phyloP scores from a whole-genome alignment of 64 coral and sea anemone species.

The Hydrozoanthus tunicans region DNA sequence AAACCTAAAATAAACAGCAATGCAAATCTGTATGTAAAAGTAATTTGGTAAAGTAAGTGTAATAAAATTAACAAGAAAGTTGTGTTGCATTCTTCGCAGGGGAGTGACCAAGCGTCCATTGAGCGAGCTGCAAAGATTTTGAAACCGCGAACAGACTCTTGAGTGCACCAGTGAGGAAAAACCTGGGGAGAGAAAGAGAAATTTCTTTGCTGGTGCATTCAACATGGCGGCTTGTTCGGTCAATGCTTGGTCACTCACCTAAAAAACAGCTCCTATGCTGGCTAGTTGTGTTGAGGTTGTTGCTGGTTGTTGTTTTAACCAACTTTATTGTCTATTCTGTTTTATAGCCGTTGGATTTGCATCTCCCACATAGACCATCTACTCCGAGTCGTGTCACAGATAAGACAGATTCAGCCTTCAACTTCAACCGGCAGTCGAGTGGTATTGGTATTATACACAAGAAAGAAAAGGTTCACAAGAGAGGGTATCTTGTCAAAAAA shows the following conservation, averaged over 20 bases:
- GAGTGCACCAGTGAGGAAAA: no score
- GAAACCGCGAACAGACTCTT: no score
- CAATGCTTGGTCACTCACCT: no score
- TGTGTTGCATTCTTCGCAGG: not conserved
- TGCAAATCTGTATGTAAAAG: not conserved
- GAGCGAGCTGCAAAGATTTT: no score
- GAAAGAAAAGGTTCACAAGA: slow-evolving; percentile 83
- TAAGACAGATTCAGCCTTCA: slow-evolving; percentile 61
- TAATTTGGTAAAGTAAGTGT: not conserved
- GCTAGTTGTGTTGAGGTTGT: not conserved
- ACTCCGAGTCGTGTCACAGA: slow-evolving; percentile 68
- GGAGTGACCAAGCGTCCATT: no score
- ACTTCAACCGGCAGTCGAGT: slow-evolving; percentile 42
- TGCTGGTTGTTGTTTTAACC: not conserved
- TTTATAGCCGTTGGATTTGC: slow-evolving; percentile 68
- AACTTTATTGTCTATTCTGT: not conserved
- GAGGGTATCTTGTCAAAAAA: slow-evolving; percentile 92
- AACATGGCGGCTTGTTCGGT: no score
- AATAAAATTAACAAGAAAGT: not conserved
- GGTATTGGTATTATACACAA: slow-evolving; percentile 70
- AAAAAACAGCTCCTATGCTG: no score
- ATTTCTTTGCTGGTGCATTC: no score
- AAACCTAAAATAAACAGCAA: not conserved
- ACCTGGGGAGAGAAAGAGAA: no score
- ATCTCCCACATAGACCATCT: slow-evolving; percentile 78